These are phyloP conservation scores for Cydia strobilella DNA, from an alignment of 1,140 invertebrate genomes.

Conservation along the genomic window DNA sequence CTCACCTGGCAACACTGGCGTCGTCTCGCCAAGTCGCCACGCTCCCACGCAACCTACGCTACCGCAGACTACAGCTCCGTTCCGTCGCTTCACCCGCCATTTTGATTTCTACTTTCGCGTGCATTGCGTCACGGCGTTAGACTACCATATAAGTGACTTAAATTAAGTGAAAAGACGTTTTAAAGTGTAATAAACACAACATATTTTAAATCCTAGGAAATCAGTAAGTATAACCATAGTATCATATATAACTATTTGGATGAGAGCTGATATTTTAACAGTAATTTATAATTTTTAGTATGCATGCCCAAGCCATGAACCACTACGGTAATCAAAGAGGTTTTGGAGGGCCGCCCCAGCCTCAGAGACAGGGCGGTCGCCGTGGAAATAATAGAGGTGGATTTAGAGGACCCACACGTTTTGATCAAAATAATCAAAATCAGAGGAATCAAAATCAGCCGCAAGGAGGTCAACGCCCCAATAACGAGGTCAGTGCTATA, in stretches of 20 bases:
- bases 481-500: slow-evolving; percentile 57
- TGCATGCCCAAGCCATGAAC: slow-evolving; percentile 76
- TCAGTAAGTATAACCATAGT: not conserved
- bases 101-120: slow-evolving; percentile 16
- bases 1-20: too few relatives aligned
- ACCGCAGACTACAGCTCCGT: too few relatives aligned
- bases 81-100: not conserved
- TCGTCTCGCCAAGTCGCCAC: too few relatives aligned
- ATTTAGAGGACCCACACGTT: slow-evolving; percentile 58
- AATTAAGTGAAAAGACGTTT: slow-evolving; percentile 8
- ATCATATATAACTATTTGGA: not conserved
- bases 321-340: slow-evolving; percentile 67
- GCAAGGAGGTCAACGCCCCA: slow-evolving; percentile 71
- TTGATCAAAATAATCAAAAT: slow-evolving; percentile 58
- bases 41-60: too few relatives aligned
- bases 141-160: not conserved
- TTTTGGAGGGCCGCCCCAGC: slow-evolving; percentile 72
- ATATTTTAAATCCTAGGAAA: not conserved
- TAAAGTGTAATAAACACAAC: not conserved
- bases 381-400: slow-evolving; percentile 56
- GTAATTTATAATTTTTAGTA: slow-evolving; percentile 36
- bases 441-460: slow-evolving; percentile 59
- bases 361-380: slow-evolving; percentile 68
- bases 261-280: not conserved
- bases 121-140: slow-evolving; percentile 17